Base-by-base conservation (phyloP, 1,140 invertebrate species). In the Macrostomum lignano region DNA sequence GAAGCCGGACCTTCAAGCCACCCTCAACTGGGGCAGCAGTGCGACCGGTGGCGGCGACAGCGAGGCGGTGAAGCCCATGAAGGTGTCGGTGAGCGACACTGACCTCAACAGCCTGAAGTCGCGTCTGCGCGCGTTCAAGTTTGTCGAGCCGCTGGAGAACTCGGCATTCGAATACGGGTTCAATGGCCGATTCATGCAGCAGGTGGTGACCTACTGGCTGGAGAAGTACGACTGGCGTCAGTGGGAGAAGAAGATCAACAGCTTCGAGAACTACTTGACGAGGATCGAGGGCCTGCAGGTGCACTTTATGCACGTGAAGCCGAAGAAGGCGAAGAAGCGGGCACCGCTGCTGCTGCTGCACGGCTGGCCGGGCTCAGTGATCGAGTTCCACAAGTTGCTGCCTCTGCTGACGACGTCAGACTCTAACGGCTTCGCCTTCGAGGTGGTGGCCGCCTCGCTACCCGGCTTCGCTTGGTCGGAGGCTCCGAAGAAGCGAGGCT, bases 281-380 rank as follows among this genome's bases (percentile, higher is more conserved):
- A 44, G 51, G 25, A 62, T 66, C 42, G 71, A 52, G 55, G 72
- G 72, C 3, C 54, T 81, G 2, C 63, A 73, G 36, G 66, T 78
- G 29, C 73, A 77, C 48, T 54, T 51, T 40, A 24, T 46, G 5
- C 44, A 45, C 45, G 60, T 0, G 60, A 65, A 46, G 42, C 63
- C 65, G 9, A 28, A 28, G 5, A 11, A 11, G 9, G 19, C 17
- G 14, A 3, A 37, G 31, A 40, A 38, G 28, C 35, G 67, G 0
- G 39, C 71, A 2, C 73, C 73, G 0, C 25, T 79, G 14, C 44
- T 84, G 1, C 15, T 86, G 1, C 42, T 76, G 3, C 77, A 86
- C 45, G 78, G 79, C 10, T 88, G 78, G 79, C 79, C 79, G 2
- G 76, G 75, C 1, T 74, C 73, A 0, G 61, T 82, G 2, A 60